These are phyloP conservation scores for Cosmorhoe ocellata DNA, from an alignment of 2,888 invertebrate genomes.

Conservation along the genomic window DNA sequence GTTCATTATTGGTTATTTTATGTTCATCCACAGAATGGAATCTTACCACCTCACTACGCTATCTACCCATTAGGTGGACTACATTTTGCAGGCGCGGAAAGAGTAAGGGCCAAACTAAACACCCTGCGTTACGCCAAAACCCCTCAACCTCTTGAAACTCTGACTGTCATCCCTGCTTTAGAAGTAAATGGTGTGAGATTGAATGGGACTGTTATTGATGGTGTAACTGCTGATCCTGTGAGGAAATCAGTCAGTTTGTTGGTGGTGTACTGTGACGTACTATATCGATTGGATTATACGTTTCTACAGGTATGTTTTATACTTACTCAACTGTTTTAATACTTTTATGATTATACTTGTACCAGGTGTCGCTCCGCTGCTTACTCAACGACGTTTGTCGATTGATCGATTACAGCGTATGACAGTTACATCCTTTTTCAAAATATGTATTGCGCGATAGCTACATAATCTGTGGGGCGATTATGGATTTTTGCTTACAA, in stretches of 20 bases:
- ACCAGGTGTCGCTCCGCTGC: too few relatives aligned
- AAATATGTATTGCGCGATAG: too few relatives aligned
- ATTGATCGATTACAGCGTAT: too few relatives aligned
- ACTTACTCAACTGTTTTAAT: too few relatives aligned
- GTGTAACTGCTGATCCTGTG: conserved; percentile 14
- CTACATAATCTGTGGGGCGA: too few relatives aligned
- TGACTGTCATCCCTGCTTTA: conserved; percentile 43
- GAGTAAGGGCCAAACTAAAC: conserved; percentile 57
- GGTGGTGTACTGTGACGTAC: conserved; percentile 84
- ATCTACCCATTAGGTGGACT: conserved; percentile 67
- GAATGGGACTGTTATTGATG: conserved; percentile 16
- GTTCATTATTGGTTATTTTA: too few relatives aligned
- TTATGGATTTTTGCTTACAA: too few relatives aligned
- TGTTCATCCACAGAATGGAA: conserved; percentile 47
- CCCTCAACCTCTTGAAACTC: conserved; percentile 39
- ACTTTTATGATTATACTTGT: too few relatives aligned
- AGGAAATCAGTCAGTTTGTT: conserved; percentile 52
- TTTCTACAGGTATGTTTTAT: conserved; percentile 64
- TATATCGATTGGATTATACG: conserved; percentile 86
- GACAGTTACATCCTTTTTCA: too few relatives aligned
- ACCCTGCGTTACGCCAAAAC: conserved; percentile 43
- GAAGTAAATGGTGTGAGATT: conserved; percentile 28
- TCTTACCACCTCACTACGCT: conserved; percentile 59
- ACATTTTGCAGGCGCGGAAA: conserved; percentile 72
- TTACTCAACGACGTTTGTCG: too few relatives aligned